Evolutionary conservation across 2,113 vertebrate species (phyloP).

Genomic region (Prolemur simus): DNA sequence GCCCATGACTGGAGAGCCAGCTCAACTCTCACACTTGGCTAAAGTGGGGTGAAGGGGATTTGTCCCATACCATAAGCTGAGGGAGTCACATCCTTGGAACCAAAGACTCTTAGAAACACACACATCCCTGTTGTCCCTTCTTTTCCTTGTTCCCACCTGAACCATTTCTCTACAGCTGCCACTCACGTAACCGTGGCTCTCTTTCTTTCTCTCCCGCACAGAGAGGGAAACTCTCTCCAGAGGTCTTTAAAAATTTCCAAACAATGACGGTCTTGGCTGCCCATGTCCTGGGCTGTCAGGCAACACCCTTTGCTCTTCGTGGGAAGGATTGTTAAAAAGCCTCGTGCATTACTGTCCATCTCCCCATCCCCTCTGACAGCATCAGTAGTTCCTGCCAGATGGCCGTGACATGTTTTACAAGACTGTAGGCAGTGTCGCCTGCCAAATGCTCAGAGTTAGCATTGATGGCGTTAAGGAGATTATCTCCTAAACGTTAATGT

Average conservation of each 20-base stretch:
- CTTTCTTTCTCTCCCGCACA: not conserved
- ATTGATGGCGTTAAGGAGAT: conserved; percentile 75
- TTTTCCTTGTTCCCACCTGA: no score
- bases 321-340: not conserved
- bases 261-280: not conserved
- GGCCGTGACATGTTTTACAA: conserved; percentile 68
- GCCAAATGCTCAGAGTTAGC: conserved; percentile 75
- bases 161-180: not conserved
- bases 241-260: not conserved
- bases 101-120: not conserved
- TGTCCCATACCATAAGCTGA: no score
- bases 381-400: conserved; percentile 72
- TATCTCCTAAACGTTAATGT: conserved; percentile 73
- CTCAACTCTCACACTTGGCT: not conserved
- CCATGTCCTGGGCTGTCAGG: conserved; percentile 19
- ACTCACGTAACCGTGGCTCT: no score
- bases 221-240: not conserved
- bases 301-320: not conserved
- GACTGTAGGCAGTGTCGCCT: conserved; percentile 71
- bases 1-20: not conserved
- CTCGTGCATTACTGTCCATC: not conserved
- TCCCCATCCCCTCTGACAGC: conserved; percentile 34
- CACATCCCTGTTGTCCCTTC: not conserved
- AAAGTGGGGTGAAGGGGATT: no score
- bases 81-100: not conserved